Evolutionary conservation across 2,888 invertebrate genomes (phyloP).

Genomic region (Caenorhabditis sp.): DNA sequence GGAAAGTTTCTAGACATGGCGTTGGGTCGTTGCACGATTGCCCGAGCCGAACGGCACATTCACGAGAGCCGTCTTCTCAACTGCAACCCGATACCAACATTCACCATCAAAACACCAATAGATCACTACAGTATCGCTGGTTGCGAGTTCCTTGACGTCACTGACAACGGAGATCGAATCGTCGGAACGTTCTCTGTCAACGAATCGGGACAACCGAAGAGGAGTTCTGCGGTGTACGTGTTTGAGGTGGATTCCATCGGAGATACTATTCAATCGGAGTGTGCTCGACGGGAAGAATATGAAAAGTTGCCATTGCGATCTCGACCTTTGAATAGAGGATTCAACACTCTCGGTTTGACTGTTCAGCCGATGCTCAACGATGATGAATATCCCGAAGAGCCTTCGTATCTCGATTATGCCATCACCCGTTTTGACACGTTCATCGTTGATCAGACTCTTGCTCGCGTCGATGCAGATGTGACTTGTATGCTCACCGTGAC

Average conservation of each 20-base stretch:
- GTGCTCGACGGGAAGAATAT: slow-evolving; percentile 9
- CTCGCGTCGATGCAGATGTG: slow-evolving; percentile 74
- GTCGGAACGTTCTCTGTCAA: slow-evolving; percentile 60
- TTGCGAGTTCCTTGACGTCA: slow-evolving; percentile 75
- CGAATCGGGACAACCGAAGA: background rate
- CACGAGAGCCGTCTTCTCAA: slow-evolving; percentile 58
- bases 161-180: slow-evolving; percentile 68
- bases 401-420: slow-evolving; percentile 27
- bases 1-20: slow-evolving; percentile 37
- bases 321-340: slow-evolving; percentile 14
- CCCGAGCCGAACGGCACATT: slow-evolving; percentile 48
- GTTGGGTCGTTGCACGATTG: slow-evolving; percentile 37
- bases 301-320: slow-evolving; percentile 14
- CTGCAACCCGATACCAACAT: slow-evolving; percentile 32
- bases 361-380: slow-evolving; percentile 58
- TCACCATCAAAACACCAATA: slow-evolving; percentile 51
- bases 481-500: slow-evolving; percentile 77
- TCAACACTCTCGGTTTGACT: slow-evolving; percentile 64
- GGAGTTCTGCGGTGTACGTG: slow-evolving; percentile 49
- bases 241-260: slow-evolving; percentile 53
- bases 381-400: slow-evolving; percentile 46
- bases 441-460: slow-evolving; percentile 68
- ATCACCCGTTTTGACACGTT: slow-evolving; percentile 43
- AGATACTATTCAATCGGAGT: slow-evolving; percentile 36
- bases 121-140: slow-evolving; percentile 52